Conservation (phyloP, 2,797 vertebrate genomes). For the Gymnoscopelus microlampas region DNA sequence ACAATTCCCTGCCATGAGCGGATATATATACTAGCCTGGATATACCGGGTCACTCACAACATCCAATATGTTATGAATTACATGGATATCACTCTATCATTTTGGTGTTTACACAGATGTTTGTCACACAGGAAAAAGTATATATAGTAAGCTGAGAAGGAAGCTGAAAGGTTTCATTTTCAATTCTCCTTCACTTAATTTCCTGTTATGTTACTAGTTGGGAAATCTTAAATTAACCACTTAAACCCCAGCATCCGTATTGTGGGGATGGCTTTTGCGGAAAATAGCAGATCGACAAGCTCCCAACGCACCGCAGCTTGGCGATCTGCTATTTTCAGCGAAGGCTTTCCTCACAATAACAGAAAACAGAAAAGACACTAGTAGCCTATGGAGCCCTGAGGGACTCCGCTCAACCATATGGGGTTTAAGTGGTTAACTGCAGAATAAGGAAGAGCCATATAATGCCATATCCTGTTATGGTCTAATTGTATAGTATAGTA, state of each 20-base stretch:
- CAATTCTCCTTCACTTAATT: conserved; percentile 29
- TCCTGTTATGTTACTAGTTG: conserved; percentile 19
- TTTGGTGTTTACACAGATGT: conserved; percentile 75
- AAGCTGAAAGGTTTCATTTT: conserved; percentile 28
- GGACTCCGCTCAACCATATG: too few relatives aligned
- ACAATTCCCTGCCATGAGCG: neutral
- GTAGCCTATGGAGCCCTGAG: too few relatives aligned
- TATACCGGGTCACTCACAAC: neutral
- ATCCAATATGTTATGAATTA: conserved; percentile 3
- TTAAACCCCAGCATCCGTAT: too few relatives aligned
- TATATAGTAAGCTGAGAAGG: conserved; percentile 42
- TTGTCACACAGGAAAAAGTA: conserved; percentile 63
- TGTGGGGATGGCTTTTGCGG: too few relatives aligned
- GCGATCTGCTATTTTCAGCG: too few relatives aligned
- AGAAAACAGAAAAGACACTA: too few relatives aligned
- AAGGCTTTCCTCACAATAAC: too few relatives aligned
- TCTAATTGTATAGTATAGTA: conserved; percentile 8
- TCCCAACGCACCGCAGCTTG: too few relatives aligned
- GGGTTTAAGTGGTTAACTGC: neutral
- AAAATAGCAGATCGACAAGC: too few relatives aligned
- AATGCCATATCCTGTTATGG: conserved; percentile 1
- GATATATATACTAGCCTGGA: conserved; percentile 2
- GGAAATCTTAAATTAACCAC: neutral
- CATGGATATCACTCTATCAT: conserved; percentile 2
- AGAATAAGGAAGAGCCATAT: neutral